Evolutionary conservation across 2,888 invertebrate genomes (phyloP).

Genomic region (Plagodis pulveraria): DNA sequence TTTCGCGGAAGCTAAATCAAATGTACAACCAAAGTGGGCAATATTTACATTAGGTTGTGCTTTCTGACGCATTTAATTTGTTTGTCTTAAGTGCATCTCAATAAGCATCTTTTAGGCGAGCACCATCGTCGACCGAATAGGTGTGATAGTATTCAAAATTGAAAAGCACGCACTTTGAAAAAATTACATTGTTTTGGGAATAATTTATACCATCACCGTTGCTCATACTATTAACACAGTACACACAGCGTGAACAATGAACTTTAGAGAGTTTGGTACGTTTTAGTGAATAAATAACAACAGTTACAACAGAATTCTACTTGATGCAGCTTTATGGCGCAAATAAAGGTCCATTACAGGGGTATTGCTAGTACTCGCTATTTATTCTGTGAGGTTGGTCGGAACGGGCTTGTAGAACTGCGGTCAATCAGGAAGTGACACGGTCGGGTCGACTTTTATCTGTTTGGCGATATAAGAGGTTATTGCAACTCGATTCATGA

Average conservation of each 20-base stretch:
- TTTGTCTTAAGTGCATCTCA: no score
- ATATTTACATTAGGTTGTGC: no score
- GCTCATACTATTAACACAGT: slow-evolving; percentile 10
- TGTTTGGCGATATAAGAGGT: slow-evolving; percentile 1
- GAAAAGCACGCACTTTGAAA: no score
- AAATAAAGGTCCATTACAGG: slow-evolving; percentile 69
- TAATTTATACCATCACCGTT: no score
- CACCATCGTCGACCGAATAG: no score
- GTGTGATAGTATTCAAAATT: no score
- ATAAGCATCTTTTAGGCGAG: no score
- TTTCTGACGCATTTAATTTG: no score
- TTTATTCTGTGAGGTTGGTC: background rate
- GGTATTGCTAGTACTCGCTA: slow-evolving; percentile 44
- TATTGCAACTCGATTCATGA: slow-evolving; percentile 6
- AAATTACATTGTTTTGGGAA: no score
- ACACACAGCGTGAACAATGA: slow-evolving; percentile 12
- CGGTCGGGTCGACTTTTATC: slow-evolving; percentile 33
- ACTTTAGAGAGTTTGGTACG: slow-evolving; percentile 25
- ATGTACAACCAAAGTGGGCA: no score
- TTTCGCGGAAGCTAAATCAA: no score
- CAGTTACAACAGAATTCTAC: slow-evolving; percentile 23
- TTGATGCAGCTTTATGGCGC: slow-evolving; percentile 65
- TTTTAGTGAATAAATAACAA: slow-evolving; percentile 15
- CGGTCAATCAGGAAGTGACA: slow-evolving; percentile 71
- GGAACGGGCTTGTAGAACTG: slow-evolving; percentile 55